Evolutionary conservation across 2,113 vertebrate species (phyloP).

Genomic region (Dascyllus trimaculatus): DNA sequence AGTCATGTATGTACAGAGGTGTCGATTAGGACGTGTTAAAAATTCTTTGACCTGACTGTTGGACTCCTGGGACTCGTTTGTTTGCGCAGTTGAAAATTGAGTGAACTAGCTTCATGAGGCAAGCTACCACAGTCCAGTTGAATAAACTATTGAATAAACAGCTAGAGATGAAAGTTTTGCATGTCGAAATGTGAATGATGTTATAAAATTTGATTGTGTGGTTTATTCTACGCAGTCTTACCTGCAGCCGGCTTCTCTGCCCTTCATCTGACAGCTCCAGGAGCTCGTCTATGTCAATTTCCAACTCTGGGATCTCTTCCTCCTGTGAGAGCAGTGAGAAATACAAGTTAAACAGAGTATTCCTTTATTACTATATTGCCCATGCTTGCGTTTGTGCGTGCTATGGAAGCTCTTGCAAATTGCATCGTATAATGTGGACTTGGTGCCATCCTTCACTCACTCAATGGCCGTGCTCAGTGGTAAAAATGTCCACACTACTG

Average conservation of each 20-base stretch:
- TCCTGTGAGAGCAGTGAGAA: slow-evolving; percentile 72
- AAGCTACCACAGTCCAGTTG: no score
- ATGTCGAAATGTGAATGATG: background rate
- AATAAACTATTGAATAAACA: no score
- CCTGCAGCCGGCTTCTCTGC: slow-evolving; percentile 91
- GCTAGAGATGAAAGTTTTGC: background rate
- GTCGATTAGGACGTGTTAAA: background rate
- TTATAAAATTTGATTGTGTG: background rate
- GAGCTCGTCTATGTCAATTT: slow-evolving; percentile 96
- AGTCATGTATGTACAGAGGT: background rate
- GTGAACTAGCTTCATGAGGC: no score
- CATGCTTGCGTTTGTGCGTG: background rate
- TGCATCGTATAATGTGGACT: background rate
- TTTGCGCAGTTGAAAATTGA: no score
- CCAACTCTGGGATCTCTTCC: slow-evolving; percentile 88
- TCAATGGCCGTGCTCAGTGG: no score
- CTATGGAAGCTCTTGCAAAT: slow-evolving; percentile 1
- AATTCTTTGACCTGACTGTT: background rate
- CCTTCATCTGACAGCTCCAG: slow-evolving; percentile 92
- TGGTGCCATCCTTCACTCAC: slow-evolving; percentile 4
- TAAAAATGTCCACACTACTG: slow-evolving; percentile 6
- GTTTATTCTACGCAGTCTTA: slow-evolving; percentile 59
- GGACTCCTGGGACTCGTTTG: no score
- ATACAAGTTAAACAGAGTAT: slow-evolving; percentile 15
- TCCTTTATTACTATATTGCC: background rate